Base-by-base conservation (phyloP, 1,140 invertebrate species). In the Drosophila persimilis region DNA sequence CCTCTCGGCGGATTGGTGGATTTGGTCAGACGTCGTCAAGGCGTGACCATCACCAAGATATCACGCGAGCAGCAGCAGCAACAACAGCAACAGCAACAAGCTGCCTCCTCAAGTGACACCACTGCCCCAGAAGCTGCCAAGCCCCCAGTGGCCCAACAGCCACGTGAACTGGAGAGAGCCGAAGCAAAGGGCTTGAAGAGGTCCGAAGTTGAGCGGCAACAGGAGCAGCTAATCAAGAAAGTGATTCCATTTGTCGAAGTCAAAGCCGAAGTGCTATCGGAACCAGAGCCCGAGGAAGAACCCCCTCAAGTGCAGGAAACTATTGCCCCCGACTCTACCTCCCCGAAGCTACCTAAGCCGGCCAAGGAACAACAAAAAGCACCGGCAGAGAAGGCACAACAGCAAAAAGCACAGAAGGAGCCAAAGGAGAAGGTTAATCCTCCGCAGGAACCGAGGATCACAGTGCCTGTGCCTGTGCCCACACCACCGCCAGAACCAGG, bases 1-100 rank as follows among this genome's bases (percentile, higher is more conserved):
- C 35, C 35, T 13, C 35, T 39, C 9, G 0, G 70, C 88, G 5
- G 77, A 75, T n/a, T 80, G 4, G 85, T 90, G 56, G 86, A 89
- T 29, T 43, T 90, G 35, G 85, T 90, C 1, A 70, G 70, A 44
- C 62, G 80, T 15, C 83, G 90, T 1, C 81, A 89, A 29, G 85
- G 89, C 1, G 89, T 90, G 5, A 90, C 89, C 17, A 90, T 90
- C 29, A 90, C 86, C n/a, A 90, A 90, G 52, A 80, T 90, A 50
- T 59, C 89, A 7, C 51, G 73, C 8, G 73, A 86, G 6, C 64
- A 86, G 9, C 77, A 84, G 24, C 63, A 78, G 24, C 11, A 9
- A 3, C 55, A 46, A 8, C 50, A 17, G 20, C 41, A 26, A 7
- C 45, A 17, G 26, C 52, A 17, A n/a, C 48, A n/a, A 11, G 11